Evolutionary conservation across 2,113 vertebrate genomes (phyloP).

Genomic region (Hippocampus abdominalis): DNA sequence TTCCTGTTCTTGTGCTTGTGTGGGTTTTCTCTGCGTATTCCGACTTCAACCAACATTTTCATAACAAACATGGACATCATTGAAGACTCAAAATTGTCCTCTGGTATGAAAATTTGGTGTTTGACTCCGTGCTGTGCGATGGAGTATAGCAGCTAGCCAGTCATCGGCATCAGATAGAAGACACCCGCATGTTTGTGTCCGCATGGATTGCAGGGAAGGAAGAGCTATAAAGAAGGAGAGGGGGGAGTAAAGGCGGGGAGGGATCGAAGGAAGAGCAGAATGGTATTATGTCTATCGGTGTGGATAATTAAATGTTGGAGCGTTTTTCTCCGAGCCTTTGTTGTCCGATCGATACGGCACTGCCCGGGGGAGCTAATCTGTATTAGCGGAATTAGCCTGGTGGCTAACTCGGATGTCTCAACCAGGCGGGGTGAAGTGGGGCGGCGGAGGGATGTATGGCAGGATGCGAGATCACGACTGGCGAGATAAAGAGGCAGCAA

Average conservation of each 20-base stretch:
- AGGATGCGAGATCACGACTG: not conserved
- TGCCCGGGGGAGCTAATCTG: conserved; percentile 75
- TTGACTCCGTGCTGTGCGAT: too few species aligned
- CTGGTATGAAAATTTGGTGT: too few species aligned
- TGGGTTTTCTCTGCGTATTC: not conserved
- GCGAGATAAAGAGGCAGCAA: not conserved
- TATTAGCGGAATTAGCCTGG: conserved; percentile 78
- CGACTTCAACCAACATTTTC: too few species aligned
- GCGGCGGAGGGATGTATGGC: not conserved
- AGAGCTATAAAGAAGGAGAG: conserved; percentile 26
- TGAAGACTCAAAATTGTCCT: too few species aligned
- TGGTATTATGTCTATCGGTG: conserved; percentile 74
- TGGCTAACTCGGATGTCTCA: conserved; percentile 71
- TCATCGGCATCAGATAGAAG: not conserved
- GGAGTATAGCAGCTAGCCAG: not conserved
- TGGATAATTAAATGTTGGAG: conserved; percentile 78
- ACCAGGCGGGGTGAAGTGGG: conserved; percentile 33
- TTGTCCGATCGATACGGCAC: conserved; percentile 76
- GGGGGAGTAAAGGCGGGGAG: conserved; percentile 1
- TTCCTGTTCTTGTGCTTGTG: not conserved
- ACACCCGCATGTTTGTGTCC: not conserved
- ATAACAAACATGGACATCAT: too few species aligned
- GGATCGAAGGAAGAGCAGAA: conserved; percentile 44
- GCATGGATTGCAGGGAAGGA: conserved; percentile 9
- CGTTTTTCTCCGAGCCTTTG: conserved; percentile 70